Conservation (phyloP, 2,113 vertebrate species). For the Tor tambroides region DNA sequence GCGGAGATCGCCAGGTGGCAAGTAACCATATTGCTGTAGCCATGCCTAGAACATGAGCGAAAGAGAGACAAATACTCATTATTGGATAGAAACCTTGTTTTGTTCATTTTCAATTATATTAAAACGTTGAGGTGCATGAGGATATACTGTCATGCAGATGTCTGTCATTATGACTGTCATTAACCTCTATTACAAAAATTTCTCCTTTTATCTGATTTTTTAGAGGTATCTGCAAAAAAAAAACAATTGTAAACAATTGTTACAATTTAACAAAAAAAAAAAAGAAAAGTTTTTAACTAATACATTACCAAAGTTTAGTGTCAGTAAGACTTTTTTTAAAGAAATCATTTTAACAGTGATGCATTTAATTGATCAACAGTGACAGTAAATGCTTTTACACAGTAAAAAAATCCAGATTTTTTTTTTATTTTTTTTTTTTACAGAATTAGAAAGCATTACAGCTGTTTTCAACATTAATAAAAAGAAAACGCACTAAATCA, state of each 20-base stretch:
- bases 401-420: no score
- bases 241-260: no score
- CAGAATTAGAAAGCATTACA: neutral
- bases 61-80: constrained; percentile 3
- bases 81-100: no score
- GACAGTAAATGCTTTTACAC: neutral
- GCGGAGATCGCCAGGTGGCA: constrained; percentile 88
- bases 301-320: no score
- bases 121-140: neutral
- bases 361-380: neutral
- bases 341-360: no score
- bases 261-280: no score
- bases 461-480: neutral
- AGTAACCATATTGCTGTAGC: constrained; percentile 92
- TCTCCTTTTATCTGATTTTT: neutral
- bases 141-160: neutral
- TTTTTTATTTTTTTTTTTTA: no score
- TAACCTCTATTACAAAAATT: neutral
- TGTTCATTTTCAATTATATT: no score
- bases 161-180: neutral
- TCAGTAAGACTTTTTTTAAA: no score
- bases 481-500: no score
- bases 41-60: constrained; percentile 75
- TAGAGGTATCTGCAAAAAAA: neutral
- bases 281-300: neutral